Percentiles rank a stretch among this genome's conserved stretches.
These are phyloP conservation scores for Ceratitis capitata DNA, from an alignment of 1,140 invertebrate species.

Conservation along the genomic window DNA sequence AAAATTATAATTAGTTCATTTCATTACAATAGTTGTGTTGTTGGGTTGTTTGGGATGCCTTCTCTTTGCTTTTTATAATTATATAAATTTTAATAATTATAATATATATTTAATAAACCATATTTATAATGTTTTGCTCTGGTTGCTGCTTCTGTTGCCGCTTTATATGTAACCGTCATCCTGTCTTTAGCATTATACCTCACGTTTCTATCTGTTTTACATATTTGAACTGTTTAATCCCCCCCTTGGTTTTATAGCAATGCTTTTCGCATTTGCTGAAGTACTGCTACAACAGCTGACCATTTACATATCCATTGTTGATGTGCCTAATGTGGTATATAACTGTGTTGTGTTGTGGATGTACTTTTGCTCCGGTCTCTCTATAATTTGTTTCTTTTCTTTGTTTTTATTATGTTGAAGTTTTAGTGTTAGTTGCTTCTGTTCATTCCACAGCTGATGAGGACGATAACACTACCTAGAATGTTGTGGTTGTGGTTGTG, in stretches of 20 bases:
- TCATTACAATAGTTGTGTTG: conserved; percentile 63
- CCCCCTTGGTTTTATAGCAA: neutral
- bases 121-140: conserved; percentile 54
- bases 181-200: neutral
- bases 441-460: conserved; percentile 46
- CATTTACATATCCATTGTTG: conserved; percentile 11
- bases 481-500: conserved; percentile 53
- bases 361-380: conserved; percentile 34
- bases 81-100: conserved; percentile 64
- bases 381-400: conserved; percentile 44
- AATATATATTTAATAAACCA: conserved; percentile 59
- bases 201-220: neutral
- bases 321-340: conserved; percentile 11
- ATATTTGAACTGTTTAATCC: conserved; percentile 3
- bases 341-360: neutral
- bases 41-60: conserved; percentile 40
- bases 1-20: conserved; percentile 44
- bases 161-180: conserved; percentile 27
- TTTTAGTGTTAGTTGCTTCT: conserved; percentile 49
- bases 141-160: conserved; percentile 40
- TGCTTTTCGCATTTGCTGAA: conserved; percentile 2
- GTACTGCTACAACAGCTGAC: too few species aligned
- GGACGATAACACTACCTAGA: conserved; percentile 63
- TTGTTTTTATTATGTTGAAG: conserved; percentile 52
- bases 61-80: conserved; percentile 61